Conservation (phyloP, 2,888 invertebrate genomes). For the Mythimna loreyi region DNA sequence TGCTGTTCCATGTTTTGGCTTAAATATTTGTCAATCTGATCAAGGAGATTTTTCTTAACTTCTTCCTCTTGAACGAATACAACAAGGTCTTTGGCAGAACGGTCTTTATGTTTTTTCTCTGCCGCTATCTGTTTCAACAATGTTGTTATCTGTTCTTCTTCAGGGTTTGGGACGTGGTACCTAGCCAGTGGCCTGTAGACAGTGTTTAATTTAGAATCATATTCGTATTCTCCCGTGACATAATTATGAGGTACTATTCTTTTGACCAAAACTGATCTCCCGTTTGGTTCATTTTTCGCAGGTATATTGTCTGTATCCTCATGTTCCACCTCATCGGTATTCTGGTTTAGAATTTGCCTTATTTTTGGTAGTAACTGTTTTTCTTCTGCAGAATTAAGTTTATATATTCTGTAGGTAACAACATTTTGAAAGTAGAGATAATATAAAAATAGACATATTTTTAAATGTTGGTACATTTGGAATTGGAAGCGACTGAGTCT, state of each 20-base stretch:
- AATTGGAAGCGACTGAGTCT: background rate
- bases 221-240: conserved; percentile 48
- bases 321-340: background rate
- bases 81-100: background rate
- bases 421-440: conserved; percentile 27
- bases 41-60: background rate
- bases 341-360: conserved; percentile 8
- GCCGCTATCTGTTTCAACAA: conserved; percentile 20
- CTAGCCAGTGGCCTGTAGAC: conserved; percentile 65
- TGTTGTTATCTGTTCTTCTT: conserved; percentile 18
- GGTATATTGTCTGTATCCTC: background rate
- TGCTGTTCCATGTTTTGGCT: background rate
- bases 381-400: background rate
- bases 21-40: conserved; percentile 11
- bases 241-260: conserved; percentile 65
- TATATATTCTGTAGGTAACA: conserved; percentile 29
- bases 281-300: conserved; percentile 1
- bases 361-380: conserved; percentile 11
- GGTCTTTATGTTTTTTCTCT: conserved; percentile 11
- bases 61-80: conserved; percentile 18
- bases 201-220: conserved; percentile 59
- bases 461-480: conserved; percentile 41
- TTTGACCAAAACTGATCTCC: conserved; percentile 53
- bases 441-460: conserved; percentile 45
- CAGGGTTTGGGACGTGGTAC: conserved; percentile 59